Conservation (phyloP, 2,113 vertebrate genomes). For the Pachycephala philippinensis region DNA sequence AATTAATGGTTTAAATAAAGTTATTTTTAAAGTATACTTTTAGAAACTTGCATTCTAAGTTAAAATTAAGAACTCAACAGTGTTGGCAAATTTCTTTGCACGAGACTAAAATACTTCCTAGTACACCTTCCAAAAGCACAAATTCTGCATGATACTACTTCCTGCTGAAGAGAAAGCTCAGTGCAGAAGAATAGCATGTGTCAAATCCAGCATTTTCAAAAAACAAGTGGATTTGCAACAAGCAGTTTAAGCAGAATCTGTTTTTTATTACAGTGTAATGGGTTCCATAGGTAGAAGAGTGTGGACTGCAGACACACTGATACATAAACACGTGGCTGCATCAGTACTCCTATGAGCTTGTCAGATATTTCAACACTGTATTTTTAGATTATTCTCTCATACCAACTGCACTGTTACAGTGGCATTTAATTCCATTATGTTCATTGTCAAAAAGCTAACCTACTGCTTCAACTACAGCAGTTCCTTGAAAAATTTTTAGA, state of each 20-base stretch:
- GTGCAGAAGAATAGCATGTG: neutral
- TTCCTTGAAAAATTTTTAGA: neutral
- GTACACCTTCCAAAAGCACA: neutral
- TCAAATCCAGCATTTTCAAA: neutral
- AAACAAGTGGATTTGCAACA: neutral
- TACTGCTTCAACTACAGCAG: neutral
- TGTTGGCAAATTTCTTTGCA: neutral
- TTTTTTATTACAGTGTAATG: neutral
- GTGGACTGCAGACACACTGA: neutral
- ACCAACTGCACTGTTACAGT: neutral
- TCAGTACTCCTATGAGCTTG: neutral
- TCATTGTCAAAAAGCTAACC: neutral
- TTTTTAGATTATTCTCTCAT: slow-evolving; percentile 46
- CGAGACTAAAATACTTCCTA: neutral
- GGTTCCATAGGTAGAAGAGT: neutral
- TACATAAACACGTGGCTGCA: neutral
- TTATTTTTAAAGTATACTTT: neutral
- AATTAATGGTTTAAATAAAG: neutral
- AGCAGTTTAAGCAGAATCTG: neutral
- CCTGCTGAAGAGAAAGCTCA: neutral
- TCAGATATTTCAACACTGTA: slow-evolving; percentile 2
- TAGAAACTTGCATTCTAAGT: neutral
- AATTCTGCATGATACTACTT: neutral
- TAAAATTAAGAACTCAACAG: neutral
- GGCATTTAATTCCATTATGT: neutral